phyloP scores from a whole-genome alignment of 2,113 vertebrate species.

The Tenebrosternarchus preto region DNA sequence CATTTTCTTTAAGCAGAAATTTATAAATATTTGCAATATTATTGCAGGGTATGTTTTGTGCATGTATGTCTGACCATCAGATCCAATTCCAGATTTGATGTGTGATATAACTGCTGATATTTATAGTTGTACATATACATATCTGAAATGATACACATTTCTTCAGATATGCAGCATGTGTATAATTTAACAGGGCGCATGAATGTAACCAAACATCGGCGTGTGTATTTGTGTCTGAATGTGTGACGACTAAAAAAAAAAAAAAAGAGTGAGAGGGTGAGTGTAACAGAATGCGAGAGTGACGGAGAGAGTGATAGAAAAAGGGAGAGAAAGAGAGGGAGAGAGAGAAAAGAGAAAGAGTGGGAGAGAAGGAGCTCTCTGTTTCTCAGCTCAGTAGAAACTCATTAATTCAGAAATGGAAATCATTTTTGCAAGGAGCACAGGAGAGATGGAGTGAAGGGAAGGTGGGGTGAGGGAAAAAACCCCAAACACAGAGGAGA shows the following conservation, averaged over 20 bases:
- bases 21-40: neutral
- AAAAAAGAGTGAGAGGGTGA: slow-evolving; percentile 19
- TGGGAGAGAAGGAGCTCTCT: slow-evolving; percentile 56
- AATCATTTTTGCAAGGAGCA: slow-evolving; percentile 79
- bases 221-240: slow-evolving; percentile 32
- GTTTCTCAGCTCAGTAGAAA: slow-evolving; percentile 80
- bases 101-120: neutral
- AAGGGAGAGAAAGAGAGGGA: neutral
- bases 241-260: slow-evolving; percentile 16
- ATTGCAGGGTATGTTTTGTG: neutral
- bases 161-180: neutral
- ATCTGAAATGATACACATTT: slow-evolving; percentile 23
- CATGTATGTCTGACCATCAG: neutral
- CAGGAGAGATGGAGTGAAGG: slow-evolving; percentile 68
- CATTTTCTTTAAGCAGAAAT: neutral
- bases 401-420: slow-evolving; percentile 87
- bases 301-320: neutral
- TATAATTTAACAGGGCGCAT: neutral
- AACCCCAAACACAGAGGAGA: slow-evolving; percentile 21
- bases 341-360: neutral
- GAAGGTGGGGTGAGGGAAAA: slow-evolving; percentile 36
- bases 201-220: slow-evolving; percentile 5
- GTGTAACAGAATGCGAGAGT: slow-evolving; percentile 3
- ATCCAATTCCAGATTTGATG: neutral
- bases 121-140: slow-evolving; percentile 14